Base-by-base conservation (phyloP, 2,888 invertebrate species). In the Pegoplata infirma region DNA sequence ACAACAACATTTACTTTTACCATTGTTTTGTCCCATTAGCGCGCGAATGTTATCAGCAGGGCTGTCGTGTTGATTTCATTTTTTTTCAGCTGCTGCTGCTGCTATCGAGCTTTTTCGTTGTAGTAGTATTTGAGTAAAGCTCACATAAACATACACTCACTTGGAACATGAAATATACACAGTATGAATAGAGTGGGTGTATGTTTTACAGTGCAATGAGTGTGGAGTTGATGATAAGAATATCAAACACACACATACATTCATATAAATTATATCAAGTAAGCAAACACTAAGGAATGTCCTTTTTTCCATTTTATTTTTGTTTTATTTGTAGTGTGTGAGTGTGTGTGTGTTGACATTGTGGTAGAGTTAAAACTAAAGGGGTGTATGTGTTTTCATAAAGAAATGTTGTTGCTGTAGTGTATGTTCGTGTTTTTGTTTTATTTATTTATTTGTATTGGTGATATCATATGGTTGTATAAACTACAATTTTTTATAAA, bases 1-100 rank as follows among this genome's bases (percentile, higher is more conserved):
- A 19, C 59, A 61, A 55, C 67, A 73, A 16, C 36, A 59, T 73
- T 51, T 69, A 80, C 84, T 85, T 83, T 85, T 84, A 84, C 85
- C 84, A 86, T 87, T 87, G 87, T 86, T 85, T 85, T 84, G 87
- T 86, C 87, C 87, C 87, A 88, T 88, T 88, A 87, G 88, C 86
- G 86, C 85, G 85, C 85, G 84, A 75, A 75, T 84, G 84, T 86
- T 87, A 87, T 87, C 88, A 86, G 84, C 59, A 77, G 73, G 77
- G 84, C 82, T 83, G 84, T 83, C 84, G 82, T 84, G 86, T 82
- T 83, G 84, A 85, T 85, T 83, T 83, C 79, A 78, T 82, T 46
- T 69, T 53, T 56, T n/a, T n/a, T n/a, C n/a, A n/a, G n/a, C n/a
- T n/a, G n/a, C n/a, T n/a, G n/a, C n/a, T n/a, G n/a, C n/a, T 21